Evolutionary conservation across 2,797 vertebrate species (phyloP), one percentile per base, ranked within the genome.

Genomic region (Clamator glandarius): DNA sequence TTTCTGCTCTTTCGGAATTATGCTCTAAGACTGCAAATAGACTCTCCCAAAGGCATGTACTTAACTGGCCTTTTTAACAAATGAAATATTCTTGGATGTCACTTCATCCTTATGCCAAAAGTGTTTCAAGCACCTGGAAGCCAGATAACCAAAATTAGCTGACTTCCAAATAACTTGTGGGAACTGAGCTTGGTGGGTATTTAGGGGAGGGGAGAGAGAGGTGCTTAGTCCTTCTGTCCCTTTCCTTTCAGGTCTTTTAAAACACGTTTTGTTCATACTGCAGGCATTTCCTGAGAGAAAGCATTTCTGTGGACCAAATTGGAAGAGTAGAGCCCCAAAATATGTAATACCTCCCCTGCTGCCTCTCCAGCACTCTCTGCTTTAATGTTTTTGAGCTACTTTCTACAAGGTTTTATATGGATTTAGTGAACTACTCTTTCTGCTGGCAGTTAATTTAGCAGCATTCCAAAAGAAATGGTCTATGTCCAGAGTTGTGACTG

Each of bases 91-190:
- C 61, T 29, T 64, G 46, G 66, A 62, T 93, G 54, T 88, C 80
- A 41, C 51, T 82, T 81, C 57, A 57, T 85, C 58, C 48, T 77
- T 50, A 50, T 93, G 54, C 69, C 50, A 69, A 11, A 93, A 89
- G n/a, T 76, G 59, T 63, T 91, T 79, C 41, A 39, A 90, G 87
- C 63, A 50, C 55, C 54, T 92, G 83, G 42, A 85, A 92, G 39
- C 14, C 64, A 63, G 29, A 79, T 62, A 87, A 62, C 16, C 6
- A 46, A 51, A 58, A 33, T 67, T 69, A 91, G 36, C 35, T 5
- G 12, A 12, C 42, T 73, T 79, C 25, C 58, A 73, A 72, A 46
- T 25, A 76, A 66, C 31, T 26, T 0, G 0, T 48, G 73, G 74
- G 73, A 86, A 20, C 5, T 3, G 41, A 88, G n/a, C 36, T 90